Conservation (phyloP, 1,140 invertebrate genomes). For the Chrysomallon squamiferum region DNA sequence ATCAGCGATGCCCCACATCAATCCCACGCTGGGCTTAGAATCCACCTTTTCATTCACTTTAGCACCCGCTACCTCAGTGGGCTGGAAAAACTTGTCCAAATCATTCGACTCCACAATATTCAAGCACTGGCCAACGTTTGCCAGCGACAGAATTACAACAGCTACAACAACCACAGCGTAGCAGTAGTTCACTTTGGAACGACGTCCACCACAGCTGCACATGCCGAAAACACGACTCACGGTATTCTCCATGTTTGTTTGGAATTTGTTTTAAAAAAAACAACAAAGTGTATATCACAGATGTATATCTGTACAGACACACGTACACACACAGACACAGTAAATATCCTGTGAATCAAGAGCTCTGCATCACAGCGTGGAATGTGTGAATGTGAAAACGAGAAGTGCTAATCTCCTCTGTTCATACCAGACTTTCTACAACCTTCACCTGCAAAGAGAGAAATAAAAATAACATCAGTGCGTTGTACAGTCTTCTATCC, state of each 20-base stretch:
- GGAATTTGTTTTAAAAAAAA: neutral
- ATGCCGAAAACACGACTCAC: too few relatives aligned
- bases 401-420: too few relatives aligned
- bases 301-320: neutral
- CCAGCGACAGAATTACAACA: neutral
- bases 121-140: neutral
- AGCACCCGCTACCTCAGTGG: neutral
- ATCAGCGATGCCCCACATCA: constrained; percentile 50
- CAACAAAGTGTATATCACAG: too few relatives aligned
- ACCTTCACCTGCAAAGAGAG: too few relatives aligned
- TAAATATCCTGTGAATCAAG: neutral
- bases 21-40: constrained; percentile 17
- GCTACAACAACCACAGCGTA: neutral
- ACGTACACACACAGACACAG: neutral
- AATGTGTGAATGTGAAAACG: neutral
- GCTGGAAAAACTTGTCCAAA: neutral
- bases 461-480: too few relatives aligned
- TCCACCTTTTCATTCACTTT: neutral
- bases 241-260: too few relatives aligned
- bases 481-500: too few relatives aligned
- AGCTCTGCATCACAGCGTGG: neutral
- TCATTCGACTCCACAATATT: neutral
- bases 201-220: too few relatives aligned
- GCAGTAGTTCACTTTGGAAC: too few relatives aligned
- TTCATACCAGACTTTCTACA: too few relatives aligned